Conservation (phyloP, 2,113 vertebrate species). For the Accipiter virgatus region DNA sequence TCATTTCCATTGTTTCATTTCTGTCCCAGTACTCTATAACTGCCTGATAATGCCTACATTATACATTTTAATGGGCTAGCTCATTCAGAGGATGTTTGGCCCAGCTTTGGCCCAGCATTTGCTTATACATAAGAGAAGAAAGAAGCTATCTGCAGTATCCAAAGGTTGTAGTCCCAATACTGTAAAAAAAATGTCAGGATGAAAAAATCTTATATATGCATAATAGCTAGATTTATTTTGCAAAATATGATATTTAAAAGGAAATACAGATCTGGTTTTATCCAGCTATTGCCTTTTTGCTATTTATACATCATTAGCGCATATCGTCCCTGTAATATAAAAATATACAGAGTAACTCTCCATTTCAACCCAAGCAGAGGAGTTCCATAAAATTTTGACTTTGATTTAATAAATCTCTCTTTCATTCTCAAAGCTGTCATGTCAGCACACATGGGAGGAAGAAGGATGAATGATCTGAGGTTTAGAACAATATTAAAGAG, state of each 20-base stretch:
- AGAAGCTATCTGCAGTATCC: neutral
- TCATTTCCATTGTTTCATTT: neutral
- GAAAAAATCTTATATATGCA: neutral
- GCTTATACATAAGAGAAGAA: neutral
- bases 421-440: neutral
- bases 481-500: neutral
- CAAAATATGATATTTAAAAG: neutral
- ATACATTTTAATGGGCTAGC: neutral
- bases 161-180: neutral
- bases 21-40: neutral
- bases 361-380: neutral
- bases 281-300: neutral
- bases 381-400: neutral
- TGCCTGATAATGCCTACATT: neutral
- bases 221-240: neutral
- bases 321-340: neutral
- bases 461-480: neutral
- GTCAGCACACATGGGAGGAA: neutral
- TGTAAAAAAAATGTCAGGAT: neutral
- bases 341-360: neutral
- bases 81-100: neutral
- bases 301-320: neutral
- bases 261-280: neutral
- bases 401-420: neutral
- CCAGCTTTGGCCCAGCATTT: neutral